phyloP scores from a whole-genome alignment of 1,140 invertebrate genomes.

The Bradynema listronoti region DNA sequence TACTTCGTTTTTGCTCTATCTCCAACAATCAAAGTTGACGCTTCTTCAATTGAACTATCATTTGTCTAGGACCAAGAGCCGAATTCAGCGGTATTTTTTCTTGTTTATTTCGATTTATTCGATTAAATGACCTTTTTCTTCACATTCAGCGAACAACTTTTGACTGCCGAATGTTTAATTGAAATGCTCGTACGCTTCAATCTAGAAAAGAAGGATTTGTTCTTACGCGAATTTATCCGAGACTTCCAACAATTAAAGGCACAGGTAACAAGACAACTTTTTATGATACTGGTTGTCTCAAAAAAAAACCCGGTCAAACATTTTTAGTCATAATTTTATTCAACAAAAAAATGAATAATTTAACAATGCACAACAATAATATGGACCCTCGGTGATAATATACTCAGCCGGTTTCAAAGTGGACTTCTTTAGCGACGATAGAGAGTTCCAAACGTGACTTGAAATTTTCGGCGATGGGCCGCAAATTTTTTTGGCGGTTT shows the following conservation, averaged over 20 bases:
- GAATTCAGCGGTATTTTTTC: slow-evolving; percentile 11
- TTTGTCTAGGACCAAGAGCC: slow-evolving; percentile 59
- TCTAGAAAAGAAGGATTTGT: slow-evolving; percentile 68
- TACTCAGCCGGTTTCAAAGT: too few relatives aligned
- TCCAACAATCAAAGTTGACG: slow-evolving; percentile 74
- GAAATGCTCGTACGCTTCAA: slow-evolving; percentile 73
- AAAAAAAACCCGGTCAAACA: background rate
- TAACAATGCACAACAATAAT: too few relatives aligned
- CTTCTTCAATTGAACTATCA: slow-evolving; percentile 73
- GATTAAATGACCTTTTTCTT: slow-evolving; percentile 40
- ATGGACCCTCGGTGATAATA: too few relatives aligned
- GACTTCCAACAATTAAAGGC: slow-evolving; percentile 66
- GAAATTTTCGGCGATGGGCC: too few relatives aligned
- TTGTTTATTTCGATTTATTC: too few relatives aligned
- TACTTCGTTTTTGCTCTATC: slow-evolving; percentile 75
- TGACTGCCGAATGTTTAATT: slow-evolving; percentile 72
- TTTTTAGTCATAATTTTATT: too few relatives aligned
- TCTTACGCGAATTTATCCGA: slow-evolving; percentile 67
- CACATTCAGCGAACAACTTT: slow-evolving; percentile 64
- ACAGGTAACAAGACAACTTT: slow-evolving; percentile 49
- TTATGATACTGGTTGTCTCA: background rate
- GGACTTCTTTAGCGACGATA: too few relatives aligned
- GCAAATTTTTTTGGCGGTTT: too few relatives aligned
- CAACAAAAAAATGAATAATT: too few relatives aligned
- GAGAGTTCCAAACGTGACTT: too few relatives aligned